Evolutionary conservation across 2,113 vertebrate genomes (phyloP), one percentile per base, ranked within the genome.

Genomic region (Plestiodon gilberti): DNA sequence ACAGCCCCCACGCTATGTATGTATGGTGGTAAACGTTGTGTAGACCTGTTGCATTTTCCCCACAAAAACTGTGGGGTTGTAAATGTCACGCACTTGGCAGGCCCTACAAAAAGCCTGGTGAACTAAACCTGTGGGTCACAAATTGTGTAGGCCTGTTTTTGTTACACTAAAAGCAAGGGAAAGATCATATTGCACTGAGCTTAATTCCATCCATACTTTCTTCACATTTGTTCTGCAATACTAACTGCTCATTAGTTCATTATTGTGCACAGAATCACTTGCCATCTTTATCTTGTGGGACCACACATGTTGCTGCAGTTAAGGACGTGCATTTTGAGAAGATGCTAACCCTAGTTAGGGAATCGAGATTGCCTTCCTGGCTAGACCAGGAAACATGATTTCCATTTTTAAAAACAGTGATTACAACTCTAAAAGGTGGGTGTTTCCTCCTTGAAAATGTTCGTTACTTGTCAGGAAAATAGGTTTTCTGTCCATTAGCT

Each of bases 401-500:
- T 86, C 43, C 48, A 35, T 69, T 82, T 77, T 23, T 85, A 59
- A 73, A 78, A 73, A 1, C n/a, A 69, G 33, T 7, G 17, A 48
- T 38, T 71, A 11, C 62, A n/a, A 64, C 14, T 55, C 38, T 15
- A 38, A 65, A 83, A 79, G 77, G 35, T 13, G 57, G 33, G 18
- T 5, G 84, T 89, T 11, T 57, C 3, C 48, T 52, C 52, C 22
- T 30, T 87, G 80, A 76, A 35, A n/a, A 82, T 52, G 61, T 23
- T 48, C 8, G 38, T 82, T 88, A 25, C 52, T 43, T 81, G 17
- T 82, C 38, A 75, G 73, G 76, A 78, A 85, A 64, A 73, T 17
- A 22, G 7, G 67, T 10, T 23, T 82, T 75, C 82, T 87, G 40
- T 13, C 64, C 2, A 17, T 71, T 33, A 52, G 28, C 23, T 90